Conservation (phyloP, 2,113 vertebrate species). For the Salvelinus alpinus region DNA sequence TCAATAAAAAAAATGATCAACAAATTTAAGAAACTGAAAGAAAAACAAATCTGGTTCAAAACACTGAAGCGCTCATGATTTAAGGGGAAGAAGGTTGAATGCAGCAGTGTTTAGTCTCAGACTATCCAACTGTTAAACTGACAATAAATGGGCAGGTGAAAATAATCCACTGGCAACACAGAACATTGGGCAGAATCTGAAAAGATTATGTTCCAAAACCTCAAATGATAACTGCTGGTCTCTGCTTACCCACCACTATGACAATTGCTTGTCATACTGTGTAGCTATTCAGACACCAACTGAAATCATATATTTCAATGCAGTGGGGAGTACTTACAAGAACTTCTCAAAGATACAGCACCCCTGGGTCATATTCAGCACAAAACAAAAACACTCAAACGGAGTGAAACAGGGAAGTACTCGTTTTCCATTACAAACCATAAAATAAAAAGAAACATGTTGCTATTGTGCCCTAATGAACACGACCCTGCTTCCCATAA, state of each 20-base stretch:
- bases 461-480: neutral
- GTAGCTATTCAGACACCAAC: too few relatives aligned
- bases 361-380: too few relatives aligned
- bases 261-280: neutral
- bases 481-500: too few relatives aligned
- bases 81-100: neutral
- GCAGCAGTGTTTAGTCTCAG: neutral
- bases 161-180: neutral
- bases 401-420: too few relatives aligned
- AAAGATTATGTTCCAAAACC: neutral
- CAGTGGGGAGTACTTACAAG: too few relatives aligned
- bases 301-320: too few relatives aligned
- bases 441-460: neutral
- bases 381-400: too few relatives aligned
- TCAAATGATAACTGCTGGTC: neutral
- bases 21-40: neutral
- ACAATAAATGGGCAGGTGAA: neutral
- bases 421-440: neutral
- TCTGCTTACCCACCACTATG: neutral
- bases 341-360: too few relatives aligned
- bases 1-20: conserved; percentile 6
- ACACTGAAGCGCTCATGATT: neutral
- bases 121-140: neutral
- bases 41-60: neutral
- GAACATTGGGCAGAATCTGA: neutral